A percentile compares a stretch with the other conserved stretches of the same genome.
These are phyloP conservation scores for Neogobius melanostomus DNA, from an alignment of 2,113 vertebrate genomes.

Conservation along the genomic window DNA sequence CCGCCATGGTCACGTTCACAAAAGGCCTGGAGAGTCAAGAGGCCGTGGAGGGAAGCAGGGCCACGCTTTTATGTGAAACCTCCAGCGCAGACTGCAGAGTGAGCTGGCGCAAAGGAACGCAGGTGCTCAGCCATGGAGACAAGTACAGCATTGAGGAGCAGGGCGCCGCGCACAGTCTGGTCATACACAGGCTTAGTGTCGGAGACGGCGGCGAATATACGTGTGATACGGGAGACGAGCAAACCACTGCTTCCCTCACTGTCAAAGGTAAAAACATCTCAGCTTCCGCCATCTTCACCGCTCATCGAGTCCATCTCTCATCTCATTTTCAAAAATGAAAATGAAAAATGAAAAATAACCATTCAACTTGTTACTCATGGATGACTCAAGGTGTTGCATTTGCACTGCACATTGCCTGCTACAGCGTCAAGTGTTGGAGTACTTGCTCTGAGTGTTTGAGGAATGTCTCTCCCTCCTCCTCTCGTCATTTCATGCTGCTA, in stretches of 20 bases:
- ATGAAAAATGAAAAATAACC: background rate
- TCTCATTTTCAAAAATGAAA: constrained; percentile 7
- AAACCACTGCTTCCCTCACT: constrained; percentile 73
- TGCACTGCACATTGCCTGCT: no score
- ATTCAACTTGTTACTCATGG: no score
- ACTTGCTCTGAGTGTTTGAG: no score
- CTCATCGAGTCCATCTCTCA: constrained; percentile 22
- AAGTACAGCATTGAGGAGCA: constrained; percentile 78
- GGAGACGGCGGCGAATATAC: constrained; percentile 79
- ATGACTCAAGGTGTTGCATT: no score
- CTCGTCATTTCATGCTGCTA: no score
- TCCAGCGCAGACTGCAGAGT: constrained; percentile 70
- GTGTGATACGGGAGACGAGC: constrained; percentile 77
- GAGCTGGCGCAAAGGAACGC: constrained; percentile 76
- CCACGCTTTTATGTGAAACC: constrained; percentile 73
- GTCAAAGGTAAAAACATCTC: constrained; percentile 76
- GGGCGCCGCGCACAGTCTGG: constrained; percentile 64
- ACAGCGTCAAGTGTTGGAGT: no score
- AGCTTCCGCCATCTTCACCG: constrained; percentile 18
- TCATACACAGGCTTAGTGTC: constrained; percentile 67
- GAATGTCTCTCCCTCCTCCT: no score
- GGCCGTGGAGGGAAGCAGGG: constrained; percentile 63
- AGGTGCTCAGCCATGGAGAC: constrained; percentile 68
- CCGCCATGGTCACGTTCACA: constrained; percentile 72
- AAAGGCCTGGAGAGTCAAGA: constrained; percentile 76